Base-by-base conservation (phyloP, 2,113 vertebrate species). In the Lasiurus cinereus region DNA sequence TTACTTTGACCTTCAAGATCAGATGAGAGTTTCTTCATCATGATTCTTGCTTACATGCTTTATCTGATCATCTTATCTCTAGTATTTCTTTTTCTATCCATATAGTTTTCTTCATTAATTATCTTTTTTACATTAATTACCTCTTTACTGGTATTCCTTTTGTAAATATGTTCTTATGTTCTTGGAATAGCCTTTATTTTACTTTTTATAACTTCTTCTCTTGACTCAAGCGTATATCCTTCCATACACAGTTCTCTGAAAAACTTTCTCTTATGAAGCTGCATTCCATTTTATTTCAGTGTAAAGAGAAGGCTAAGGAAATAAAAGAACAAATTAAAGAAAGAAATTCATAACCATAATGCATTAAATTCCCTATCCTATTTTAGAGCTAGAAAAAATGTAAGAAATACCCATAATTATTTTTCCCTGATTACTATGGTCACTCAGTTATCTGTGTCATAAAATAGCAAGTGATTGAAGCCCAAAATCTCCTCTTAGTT, bases 321-420 rank as follows among this genome's bases (percentile, higher is more conserved):
- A 43, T 0, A 64, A 86, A 91, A 83, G 10, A 21, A 82, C 31
- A 89, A 76, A 69, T 27, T 43, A 82, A 66, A 82, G 73, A 69
- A 89, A 43, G 56, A 64, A 46, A 8, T 64, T 83, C n/a, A 33
- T 84, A 84, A 69, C 62, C 29, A 39, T 52, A 86, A 62, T 13
- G 31, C 16, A 85, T 96, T 94, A 86, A 88, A 76, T 93, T 69
- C 2, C 18, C 39, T 77, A 27, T 39, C 16, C 24, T 88, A 33
- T 91, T 94, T 90, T 88, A 91, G 54, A 59, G 36, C 79, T 88
- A 82, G 29, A 66, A 52, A 66, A 50, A 94, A 89, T 36, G 73
- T 80, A 62, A 52, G 31, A 78, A 72, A 67, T 31, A 82, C 18
- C 9, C 59, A 72, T 96, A 15, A 29, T 83, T 80, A 33, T 48